Conservation (phyloP, 2,113 vertebrate genomes). For the Thomomys bottae region DNA sequence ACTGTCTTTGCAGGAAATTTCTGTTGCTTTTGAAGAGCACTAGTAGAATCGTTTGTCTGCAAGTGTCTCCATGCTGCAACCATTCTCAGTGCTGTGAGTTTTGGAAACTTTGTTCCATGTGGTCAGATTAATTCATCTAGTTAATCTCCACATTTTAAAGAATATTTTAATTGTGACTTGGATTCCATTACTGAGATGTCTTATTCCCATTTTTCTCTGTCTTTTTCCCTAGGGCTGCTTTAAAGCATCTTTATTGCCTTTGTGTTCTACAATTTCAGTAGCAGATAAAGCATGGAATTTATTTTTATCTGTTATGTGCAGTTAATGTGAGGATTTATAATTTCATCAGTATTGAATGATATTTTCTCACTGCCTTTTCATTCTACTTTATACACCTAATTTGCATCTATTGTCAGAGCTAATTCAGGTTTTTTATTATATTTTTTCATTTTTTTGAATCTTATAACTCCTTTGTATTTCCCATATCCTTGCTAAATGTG, state of each 20-base stretch:
- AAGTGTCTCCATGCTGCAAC: background rate
- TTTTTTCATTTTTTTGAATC: background rate
- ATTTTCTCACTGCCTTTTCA: background rate
- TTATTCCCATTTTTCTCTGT: background rate
- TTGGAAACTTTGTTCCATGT: background rate
- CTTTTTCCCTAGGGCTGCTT: background rate
- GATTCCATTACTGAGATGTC: background rate
- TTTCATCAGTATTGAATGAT: background rate
- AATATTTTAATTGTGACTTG: background rate
- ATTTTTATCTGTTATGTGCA: background rate
- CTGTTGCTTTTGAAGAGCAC: constrained; percentile 8
- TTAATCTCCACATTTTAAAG: background rate
- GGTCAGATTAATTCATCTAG: background rate
- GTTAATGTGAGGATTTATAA: background rate
- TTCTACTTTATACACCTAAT: background rate
- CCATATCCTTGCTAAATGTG: background rate
- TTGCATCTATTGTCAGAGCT: background rate
- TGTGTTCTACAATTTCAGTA: background rate
- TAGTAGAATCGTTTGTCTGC: background rate
- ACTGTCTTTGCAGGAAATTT: background rate
- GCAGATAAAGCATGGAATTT: background rate
- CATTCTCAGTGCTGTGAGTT: background rate
- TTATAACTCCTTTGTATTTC: background rate
- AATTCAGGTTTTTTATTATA: background rate
- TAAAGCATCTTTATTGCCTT: background rate